These are phyloP conservation scores for Ciconia nigra DNA, from an alignment of 2,797 vertebrate genomes.

Conservation along the genomic window DNA sequence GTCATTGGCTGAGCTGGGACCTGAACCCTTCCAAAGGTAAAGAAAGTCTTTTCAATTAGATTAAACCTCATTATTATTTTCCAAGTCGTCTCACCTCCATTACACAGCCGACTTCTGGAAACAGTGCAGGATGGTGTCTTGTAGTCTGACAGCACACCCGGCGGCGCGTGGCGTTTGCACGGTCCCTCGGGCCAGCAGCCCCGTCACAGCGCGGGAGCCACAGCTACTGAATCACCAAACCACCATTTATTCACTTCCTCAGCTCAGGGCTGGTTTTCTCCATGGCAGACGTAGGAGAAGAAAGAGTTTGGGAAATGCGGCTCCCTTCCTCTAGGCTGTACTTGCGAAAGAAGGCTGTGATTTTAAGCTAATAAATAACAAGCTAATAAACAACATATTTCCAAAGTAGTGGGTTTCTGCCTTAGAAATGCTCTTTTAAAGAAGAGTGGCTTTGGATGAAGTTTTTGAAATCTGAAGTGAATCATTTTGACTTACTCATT, in stretches of 20 bases:
- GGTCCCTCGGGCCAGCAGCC: not conserved
- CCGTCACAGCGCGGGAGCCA: accelerated
- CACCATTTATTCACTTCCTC: not conserved
- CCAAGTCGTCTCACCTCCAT: not conserved
- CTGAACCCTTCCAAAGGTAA: constrained; percentile 17
- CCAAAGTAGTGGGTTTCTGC: not conserved
- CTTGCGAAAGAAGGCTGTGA: not conserved
- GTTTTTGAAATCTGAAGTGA: not conserved
- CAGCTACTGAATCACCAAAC: not conserved
- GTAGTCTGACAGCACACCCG: not conserved
- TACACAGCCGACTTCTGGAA: not conserved
- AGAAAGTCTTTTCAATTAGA: constrained; percentile 32
- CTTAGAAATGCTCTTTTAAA: not conserved
- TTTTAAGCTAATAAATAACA: not conserved
- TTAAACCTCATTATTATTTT: not conserved
- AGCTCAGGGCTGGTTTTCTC: not conserved
- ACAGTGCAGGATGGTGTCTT: accelerated
- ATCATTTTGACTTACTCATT: not conserved
- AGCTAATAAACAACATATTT: not conserved
- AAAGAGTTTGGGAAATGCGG: not conserved
- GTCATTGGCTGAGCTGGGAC: not conserved
- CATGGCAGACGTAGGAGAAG: not conserved
- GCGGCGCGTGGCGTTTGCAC: accelerated
- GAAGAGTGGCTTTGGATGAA: not conserved
- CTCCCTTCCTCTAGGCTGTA: not conserved